A percentile compares a stretch with the other conserved stretches of the same genome.
phyloP scores from a whole-genome alignment of 1,140 invertebrate species.

The Glomeris maerens region DNA sequence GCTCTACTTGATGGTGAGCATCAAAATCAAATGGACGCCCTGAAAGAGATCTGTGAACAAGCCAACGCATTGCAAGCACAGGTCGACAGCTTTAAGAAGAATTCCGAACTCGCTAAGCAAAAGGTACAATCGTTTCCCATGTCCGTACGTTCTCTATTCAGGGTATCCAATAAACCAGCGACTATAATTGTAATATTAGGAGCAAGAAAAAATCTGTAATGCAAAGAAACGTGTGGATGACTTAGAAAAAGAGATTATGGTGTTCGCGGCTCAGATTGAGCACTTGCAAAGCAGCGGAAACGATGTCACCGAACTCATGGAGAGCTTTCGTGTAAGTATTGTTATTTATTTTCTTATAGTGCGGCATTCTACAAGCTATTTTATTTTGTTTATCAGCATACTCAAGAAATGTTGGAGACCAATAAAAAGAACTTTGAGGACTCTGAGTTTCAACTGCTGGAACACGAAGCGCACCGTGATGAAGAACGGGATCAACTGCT shows the following conservation, averaged over 20 bases:
- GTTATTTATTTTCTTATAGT: too few species aligned
- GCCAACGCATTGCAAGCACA: constrained; percentile 47
- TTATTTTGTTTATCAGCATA: too few species aligned
- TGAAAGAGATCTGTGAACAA: constrained; percentile 51
- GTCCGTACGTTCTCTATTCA: too few species aligned
- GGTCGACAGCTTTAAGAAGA: constrained; percentile 37
- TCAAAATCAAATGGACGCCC: constrained; percentile 54
- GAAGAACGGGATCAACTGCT: constrained; percentile 53
- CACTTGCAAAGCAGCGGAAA: too few species aligned
- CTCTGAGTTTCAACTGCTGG: constrained; percentile 81
- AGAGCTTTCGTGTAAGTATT: too few species aligned
- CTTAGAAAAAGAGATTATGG: constrained; percentile 2
- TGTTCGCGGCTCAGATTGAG: too few species aligned
- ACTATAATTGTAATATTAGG: too few species aligned
- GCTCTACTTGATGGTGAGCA: constrained; percentile 66
- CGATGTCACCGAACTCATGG: too few species aligned
- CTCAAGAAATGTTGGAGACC: constrained; percentile 38
- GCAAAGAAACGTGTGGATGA: not conserved
- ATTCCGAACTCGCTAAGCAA: constrained; percentile 29
- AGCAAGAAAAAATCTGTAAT: constrained; percentile 1
- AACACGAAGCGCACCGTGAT: constrained; percentile 69
- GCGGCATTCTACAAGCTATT: too few species aligned
- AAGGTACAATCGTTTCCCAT: constrained; percentile 6
- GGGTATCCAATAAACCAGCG: too few species aligned
- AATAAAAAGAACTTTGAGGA: constrained; percentile 62